Base-by-base conservation (phyloP, 2,113 vertebrate species). In the Daubentonia madagascariensis region DNA sequence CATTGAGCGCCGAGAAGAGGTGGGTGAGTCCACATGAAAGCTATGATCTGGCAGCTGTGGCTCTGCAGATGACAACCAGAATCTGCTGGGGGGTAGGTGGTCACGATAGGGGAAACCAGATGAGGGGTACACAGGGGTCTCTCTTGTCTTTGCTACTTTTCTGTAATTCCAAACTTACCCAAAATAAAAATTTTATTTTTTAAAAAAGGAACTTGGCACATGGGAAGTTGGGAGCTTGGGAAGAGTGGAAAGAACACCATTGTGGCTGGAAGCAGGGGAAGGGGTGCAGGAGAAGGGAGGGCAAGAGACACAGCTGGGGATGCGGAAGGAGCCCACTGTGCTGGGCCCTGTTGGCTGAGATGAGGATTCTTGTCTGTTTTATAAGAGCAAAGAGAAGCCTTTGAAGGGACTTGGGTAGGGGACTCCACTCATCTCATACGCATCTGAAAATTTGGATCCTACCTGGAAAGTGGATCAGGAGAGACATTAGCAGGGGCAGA, bases 291-390 rank as follows among this genome's bases (percentile, higher is more conserved):
- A 32, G 30, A 25, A 45, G 2, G 61, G 30, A 23, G 14, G 48
- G 30, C 1, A 17, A 3, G 30, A 50, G 75, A 20, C 30, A 16
- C 6, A 18, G 30, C 18, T 48, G n/a, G 75, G 20, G 80, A 37
- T 4, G 32, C 0, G 6, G 43, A 13, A 0, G 78, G 16, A 40
- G 1, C 3, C 88, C 4, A 16, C 18, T 7, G 2, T 0, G 43
- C 14, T 17, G 59, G 10, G 76, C 18, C 17, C 6, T 32, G 4
- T 7, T 18, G 28, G 37, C 68, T 54, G 1, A 54, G 32, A 35
- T 14, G 6, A 43, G 25, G 67, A 6, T 20, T 23, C 35, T 30
- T 63, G 61, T 8, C 45, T 61, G 30, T 9, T 35, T 11, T 25
- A 4, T 4, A 10, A 23, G 23, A 67, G 25, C 37, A 78, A 63